Base-by-base conservation (phyloP, 2,113 vertebrate species). In the Syngnathus scovelli region DNA sequence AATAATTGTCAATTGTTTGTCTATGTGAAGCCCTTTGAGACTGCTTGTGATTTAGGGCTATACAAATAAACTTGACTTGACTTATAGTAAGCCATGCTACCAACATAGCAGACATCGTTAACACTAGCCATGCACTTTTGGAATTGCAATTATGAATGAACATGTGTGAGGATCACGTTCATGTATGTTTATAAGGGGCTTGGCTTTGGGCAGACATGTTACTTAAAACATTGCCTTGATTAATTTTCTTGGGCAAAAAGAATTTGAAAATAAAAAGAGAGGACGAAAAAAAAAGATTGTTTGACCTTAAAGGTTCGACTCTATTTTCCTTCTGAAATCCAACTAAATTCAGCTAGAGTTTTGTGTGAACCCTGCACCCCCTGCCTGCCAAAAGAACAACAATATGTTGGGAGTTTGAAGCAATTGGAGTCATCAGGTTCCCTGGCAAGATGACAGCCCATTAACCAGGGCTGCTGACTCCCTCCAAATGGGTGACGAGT, bases 381-480 rank as follows among this genome's bases (percentile, higher is more conserved):
- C 15, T 19, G 58, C 36, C 36, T 16, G 4, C 13, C 3, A 19
- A 39, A 46, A 41, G 27, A 6, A 21, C 63, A 21, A 65, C 36
- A 33, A 21, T 37, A 56, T 55, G 56, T 3, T 48, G 66, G 63
- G 38, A 60, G 39, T 72, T 75, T 68, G 27, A 43, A 69, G 48
- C 66, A 63, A 69, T 33, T 48, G 69, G 44, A 79, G 71, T 76
- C 76, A 85, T 83, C 77, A 77, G 71, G 78, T 78, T 73, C 49
- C 38, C 39, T 52, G 55, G 75, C 66, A 39, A 63, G 63, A 68
- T 41, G 51, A 66, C 75, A 72, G 66, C 49, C 65, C 76, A 83
- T 87, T 84, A 84, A 69, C 54, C 61, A 51, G 46, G 49, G 70
- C 62, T 79, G 74, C 76, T 75, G 73, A 84, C 78, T 76, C 66